Percentiles rank a stretch among this genome's conserved stretches.
Evolutionary conservation across 2,113 vertebrate species (phyloP).

Genomic region (Melospiza melodia): DNA sequence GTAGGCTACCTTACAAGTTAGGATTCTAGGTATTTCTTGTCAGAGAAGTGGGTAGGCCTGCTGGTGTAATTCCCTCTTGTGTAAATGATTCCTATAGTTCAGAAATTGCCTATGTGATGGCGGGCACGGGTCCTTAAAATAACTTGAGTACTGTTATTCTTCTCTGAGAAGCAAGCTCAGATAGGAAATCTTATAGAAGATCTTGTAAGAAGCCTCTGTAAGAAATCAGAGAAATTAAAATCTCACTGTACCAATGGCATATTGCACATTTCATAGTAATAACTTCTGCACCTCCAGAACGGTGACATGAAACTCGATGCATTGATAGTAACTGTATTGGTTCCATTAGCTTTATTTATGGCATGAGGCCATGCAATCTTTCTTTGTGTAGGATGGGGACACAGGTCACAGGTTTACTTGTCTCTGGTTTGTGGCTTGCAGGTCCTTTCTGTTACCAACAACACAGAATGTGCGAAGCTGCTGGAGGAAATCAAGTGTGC

Average conservation of each 20-base stretch:
- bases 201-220: not conserved
- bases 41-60: not conserved
- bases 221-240: not conserved
- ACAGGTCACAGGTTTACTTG: constrained; percentile 47
- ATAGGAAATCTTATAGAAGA: not conserved
- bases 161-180: not conserved
- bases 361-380: not conserved
- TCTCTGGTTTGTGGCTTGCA: constrained; percentile 82
- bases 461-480: constrained; percentile 94
- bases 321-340: not conserved
- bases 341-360: not conserved
- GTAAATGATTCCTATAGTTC: not conserved
- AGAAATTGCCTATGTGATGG: not conserved
- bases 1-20: not conserved
- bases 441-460: constrained; percentile 95
- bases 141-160: not conserved
- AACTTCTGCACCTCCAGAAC: not conserved
- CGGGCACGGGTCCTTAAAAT: not conserved
- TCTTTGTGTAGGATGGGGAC: not conserved
- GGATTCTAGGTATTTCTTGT: not conserved
- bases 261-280: not conserved
- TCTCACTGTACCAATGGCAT: not conserved
- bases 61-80: not conserved
- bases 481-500: constrained; percentile 98
- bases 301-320: not conserved